These are phyloP conservation scores for Eulemur coronatus DNA, from an alignment of 2,797 vertebrate species.

Conservation along the genomic window DNA sequence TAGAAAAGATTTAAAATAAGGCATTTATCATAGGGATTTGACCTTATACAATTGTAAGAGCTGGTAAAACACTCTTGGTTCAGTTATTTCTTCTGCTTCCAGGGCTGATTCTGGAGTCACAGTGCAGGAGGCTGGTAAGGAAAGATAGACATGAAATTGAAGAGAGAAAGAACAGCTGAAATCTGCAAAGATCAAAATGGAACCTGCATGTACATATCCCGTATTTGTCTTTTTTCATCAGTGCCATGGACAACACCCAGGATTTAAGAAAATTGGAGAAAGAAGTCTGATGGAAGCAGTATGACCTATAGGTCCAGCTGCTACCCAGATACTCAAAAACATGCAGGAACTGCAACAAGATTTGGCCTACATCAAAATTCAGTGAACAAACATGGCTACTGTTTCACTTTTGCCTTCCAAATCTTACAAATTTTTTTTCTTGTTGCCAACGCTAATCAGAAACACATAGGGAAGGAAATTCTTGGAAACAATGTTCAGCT, in stretches of 20 bases:
- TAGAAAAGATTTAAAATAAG: background rate
- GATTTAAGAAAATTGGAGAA: background rate
- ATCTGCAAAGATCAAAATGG: background rate
- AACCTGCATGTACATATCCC: background rate
- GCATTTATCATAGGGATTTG: background rate
- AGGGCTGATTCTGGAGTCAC: background rate
- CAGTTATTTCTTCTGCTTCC: background rate
- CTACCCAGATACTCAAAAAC: background rate
- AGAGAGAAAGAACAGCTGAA: background rate
- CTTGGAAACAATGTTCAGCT: background rate
- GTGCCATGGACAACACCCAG: background rate
- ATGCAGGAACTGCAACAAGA: background rate
- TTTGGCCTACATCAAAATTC: background rate
- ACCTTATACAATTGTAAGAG: background rate
- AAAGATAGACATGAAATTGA: background rate
- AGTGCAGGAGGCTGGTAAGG: background rate
- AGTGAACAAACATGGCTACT: background rate
- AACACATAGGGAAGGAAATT: background rate
- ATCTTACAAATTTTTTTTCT: background rate
- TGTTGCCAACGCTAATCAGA: background rate
- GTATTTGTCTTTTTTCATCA: background rate
- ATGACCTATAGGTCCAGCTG: background rate
- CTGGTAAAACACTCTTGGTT: background rate
- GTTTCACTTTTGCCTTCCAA: background rate
- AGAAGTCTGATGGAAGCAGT: background rate